Evolutionary conservation across 1,140 invertebrate species (phyloP), one percentile per base, ranked within the genome.

Genomic region (Anoplophora glabripennis): DNA sequence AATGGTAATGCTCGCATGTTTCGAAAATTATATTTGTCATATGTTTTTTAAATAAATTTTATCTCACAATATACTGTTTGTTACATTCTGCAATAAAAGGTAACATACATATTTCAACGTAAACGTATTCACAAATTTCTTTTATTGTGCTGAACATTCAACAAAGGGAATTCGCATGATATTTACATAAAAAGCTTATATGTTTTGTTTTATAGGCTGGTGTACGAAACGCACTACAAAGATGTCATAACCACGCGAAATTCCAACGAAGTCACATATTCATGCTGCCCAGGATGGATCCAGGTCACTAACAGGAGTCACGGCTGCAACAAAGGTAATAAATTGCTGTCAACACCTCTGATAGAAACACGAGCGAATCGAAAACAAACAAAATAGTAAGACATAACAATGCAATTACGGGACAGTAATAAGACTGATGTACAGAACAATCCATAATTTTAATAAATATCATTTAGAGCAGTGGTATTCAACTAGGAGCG

Each of bases 211-310:
- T 53, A 12, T 28, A 54, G 52, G 18, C 34, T 54, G 4, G 52
- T 54, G 3, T 81, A 81, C 58, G 80, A 81, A 59, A 76, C 73
- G 38, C 75, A 77, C 12, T 80, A 79, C 63, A 68, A 78, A 52
- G 77, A 80, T 41, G 77, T 83, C 14, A 72, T 78, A 53, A 75
- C 72, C 52, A 78, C 77, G 33, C 77, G 77, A 67, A 74, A 76
- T 42, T 77, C 72, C 37, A 75, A 76, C 37, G 71, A 78, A 56
- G 71, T 79, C 18, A 70, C 69, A 28, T 80, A 78, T 64, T 66
- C 77, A 15, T 87, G 85, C 66, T 87, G 85, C 68, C 81, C 81
- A 1, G 84, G 85, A 54, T 86, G 84, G 84, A 79, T 76, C 5
- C 80, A 84, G 59, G 71, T 79, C 34, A 77, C 72, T 9, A 78